phyloP scores from a whole-genome alignment of 2,888 invertebrate genomes.

The Gnatocerus cornutus region DNA sequence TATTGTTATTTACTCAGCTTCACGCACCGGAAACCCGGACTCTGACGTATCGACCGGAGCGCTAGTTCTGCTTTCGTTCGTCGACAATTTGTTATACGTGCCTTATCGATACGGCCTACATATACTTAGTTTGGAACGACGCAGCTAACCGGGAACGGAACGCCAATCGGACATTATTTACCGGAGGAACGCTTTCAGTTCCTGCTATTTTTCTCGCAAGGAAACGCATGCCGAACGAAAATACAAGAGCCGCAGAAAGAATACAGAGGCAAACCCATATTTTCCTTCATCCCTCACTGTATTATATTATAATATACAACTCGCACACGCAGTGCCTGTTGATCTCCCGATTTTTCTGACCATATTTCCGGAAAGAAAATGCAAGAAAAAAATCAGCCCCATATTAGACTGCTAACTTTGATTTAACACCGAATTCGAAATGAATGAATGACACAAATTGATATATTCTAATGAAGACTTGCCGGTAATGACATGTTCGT shows the following conservation, averaged over 20 bases:
- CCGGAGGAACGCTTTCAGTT: constrained; percentile 28
- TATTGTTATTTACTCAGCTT: constrained; percentile 61
- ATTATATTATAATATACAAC: constrained; percentile 31
- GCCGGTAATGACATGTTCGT: background rate
- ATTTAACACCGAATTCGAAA: no score
- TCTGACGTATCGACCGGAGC: constrained; percentile 57
- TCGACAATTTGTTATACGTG: constrained; percentile 45
- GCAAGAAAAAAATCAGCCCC: no score
- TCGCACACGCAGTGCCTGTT: constrained; percentile 32
- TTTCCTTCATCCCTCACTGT: constrained; percentile 7
- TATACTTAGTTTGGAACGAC: constrained; percentile 33
- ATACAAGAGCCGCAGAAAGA: constrained; percentile 8
- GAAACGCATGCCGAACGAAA: constrained; percentile 13
- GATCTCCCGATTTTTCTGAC: constrained; percentile 3
- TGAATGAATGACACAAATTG: background rate
- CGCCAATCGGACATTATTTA: constrained; percentile 32
- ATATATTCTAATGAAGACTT: background rate
- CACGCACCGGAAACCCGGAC: constrained; percentile 59
- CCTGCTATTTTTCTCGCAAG: constrained; percentile 26
- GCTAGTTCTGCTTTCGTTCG: constrained; percentile 19
- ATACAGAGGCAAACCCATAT: constrained; percentile 31
- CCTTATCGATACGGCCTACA: constrained; percentile 39
- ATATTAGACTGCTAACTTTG: no score
- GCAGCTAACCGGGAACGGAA: constrained; percentile 28
- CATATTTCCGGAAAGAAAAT: background rate